Evolutionary conservation across 2,113 vertebrate species (phyloP), one percentile per base, ranked within the genome.

Genomic region (Salvelinus sp.): DNA sequence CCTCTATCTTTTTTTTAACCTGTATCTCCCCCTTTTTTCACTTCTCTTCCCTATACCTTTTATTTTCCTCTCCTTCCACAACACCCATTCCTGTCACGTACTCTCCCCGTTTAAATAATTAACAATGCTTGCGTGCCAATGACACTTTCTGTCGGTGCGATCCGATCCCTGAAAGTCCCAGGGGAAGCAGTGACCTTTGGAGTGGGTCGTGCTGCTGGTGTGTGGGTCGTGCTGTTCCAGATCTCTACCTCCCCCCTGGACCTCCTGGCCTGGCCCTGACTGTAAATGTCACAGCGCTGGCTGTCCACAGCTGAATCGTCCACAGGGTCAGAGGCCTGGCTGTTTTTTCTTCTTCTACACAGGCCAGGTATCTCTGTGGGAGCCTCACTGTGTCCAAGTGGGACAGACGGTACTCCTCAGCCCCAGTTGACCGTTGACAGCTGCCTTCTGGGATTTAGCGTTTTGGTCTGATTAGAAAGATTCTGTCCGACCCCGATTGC

Each of bases 301-400:
- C 64, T 66, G 22, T 9, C 38, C 38, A 44, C 38, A 2, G 64
- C 14, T 66, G 64, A 22, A 28, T 66, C 23, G 1, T 23, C 64
- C 64, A 68, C 18, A 54, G 64, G 44, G 33, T n/a, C 66, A 44
- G 38, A 44, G 38, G 9, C 7, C 38, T 44, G 38, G 38, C 38
- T 44, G 38, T 10, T 44, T 44, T 44, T 0, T 44, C 0, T 18
- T 13, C 13, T 48, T 33, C 33, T 7, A 33, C 12, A 69, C 68
- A 71, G 78, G 76, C 74, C 76, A 83, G 76, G 44, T 81, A 84
- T 67, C 62, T 68, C 81, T 83, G 75, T 80, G 50, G 50, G 50
- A 47, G 72, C 81, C 74, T 74, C 72, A 4, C 12, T 50, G 48
- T 50, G 48, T 50, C 48, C 14, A 10, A 50, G 48, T 14, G 38